Conservation (phyloP, 2,797 vertebrate species). For the Hyperoplus immaculatus region DNA sequence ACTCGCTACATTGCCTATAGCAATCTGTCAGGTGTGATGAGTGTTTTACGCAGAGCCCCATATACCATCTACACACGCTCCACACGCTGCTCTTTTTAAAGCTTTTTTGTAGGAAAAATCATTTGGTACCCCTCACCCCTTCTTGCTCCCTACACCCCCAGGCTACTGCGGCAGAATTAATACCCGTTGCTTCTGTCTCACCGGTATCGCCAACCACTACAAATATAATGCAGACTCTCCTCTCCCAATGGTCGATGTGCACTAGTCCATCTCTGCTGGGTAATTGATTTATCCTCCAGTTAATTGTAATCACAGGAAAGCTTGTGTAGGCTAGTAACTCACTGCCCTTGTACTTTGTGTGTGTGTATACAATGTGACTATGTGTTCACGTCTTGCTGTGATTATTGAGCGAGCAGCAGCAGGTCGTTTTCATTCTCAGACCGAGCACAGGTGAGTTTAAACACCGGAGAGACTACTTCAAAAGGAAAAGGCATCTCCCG, state of each 20-base stretch:
- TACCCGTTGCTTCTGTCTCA: conserved; percentile 44
- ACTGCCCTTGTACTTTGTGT: conserved; percentile 6
- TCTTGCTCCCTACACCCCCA: conserved; percentile 37
- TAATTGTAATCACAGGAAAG: conserved; percentile 64
- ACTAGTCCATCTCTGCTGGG: conserved; percentile 46
- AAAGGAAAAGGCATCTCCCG: conserved; percentile 51
- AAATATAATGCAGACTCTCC: conserved; percentile 55
- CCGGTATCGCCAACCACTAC: conserved; percentile 47
- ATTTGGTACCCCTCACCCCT: conserved; percentile 35
- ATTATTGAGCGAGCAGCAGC: conserved; percentile 29
- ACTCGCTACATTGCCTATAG: not conserved
- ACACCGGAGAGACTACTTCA: conserved; percentile 56
- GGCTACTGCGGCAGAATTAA: conserved; percentile 49
- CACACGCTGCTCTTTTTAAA: conserved; percentile 24
- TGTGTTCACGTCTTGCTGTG: conserved; percentile 20
- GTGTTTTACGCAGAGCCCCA: conserved; percentile 34
- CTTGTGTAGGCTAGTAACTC: conserved; percentile 34
- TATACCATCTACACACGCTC: conserved; percentile 8
- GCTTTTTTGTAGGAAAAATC: not conserved
- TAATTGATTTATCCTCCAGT: conserved; percentile 61
- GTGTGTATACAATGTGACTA: conserved; percentile 9
- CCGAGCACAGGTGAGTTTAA: conserved; percentile 54
- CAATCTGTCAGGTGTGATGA: conserved; percentile 18
- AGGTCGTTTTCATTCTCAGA: conserved; percentile 49
- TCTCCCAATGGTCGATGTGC: conserved; percentile 50